Evolutionary conservation across 2,113 vertebrate species (phyloP).

Genomic region (Heterochromis multidens): DNA sequence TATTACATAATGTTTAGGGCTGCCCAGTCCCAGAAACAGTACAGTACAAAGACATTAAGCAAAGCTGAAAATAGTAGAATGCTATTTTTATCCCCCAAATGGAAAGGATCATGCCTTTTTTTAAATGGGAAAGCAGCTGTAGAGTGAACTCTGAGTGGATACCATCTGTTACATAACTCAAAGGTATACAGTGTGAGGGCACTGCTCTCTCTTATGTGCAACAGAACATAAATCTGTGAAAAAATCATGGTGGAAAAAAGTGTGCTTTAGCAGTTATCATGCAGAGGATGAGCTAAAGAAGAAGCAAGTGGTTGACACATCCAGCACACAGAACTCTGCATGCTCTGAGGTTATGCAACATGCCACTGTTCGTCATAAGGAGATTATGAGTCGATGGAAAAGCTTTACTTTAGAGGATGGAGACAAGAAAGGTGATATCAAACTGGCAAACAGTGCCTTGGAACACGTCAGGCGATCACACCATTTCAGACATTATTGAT

Average conservation of each 20-base stretch:
- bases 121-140: background rate
- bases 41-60: background rate
- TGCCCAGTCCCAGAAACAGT: background rate
- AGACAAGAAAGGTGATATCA: background rate
- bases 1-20: background rate
- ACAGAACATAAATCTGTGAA: background rate
- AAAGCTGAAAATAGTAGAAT: background rate
- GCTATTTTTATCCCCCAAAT: background rate
- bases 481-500: background rate
- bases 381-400: conserved; percentile 43
- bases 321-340: background rate
- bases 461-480: background rate
- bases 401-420: conserved; percentile 15
- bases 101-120: background rate
- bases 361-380: conserved; percentile 35
- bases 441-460: background rate
- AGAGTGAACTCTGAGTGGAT: background rate
- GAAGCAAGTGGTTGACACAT: background rate
- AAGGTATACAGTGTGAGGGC: background rate
- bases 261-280: background rate
- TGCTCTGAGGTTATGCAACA: conserved; percentile 39
- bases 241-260: background rate
- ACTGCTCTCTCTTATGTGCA: background rate
- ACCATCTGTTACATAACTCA: conserved; percentile 5
- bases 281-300: background rate